These are phyloP conservation scores for Tachina grossa DNA, from an alignment of 2,888 invertebrate genomes.

Conservation along the genomic window DNA sequence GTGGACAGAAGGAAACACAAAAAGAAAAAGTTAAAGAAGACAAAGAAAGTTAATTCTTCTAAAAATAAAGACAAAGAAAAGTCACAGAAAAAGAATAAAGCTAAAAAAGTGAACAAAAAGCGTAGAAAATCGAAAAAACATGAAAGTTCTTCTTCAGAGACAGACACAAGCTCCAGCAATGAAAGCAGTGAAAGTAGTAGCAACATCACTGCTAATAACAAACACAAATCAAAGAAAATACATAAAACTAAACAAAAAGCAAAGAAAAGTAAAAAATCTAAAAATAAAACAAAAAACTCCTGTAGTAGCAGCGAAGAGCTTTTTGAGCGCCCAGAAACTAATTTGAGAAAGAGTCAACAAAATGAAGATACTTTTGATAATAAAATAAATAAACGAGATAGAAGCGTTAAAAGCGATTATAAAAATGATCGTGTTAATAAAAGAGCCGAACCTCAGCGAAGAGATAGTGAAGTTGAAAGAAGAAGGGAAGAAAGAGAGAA, in stretches of 20 bases:
- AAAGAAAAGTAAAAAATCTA: conserved; percentile 55
- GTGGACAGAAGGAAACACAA: conserved; percentile 54
- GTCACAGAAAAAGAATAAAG: conserved; percentile 69
- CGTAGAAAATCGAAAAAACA: conserved; percentile 63
- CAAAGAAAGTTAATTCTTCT: conserved; percentile 64
- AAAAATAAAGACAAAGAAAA: conserved; percentile 57
- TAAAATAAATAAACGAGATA: conserved; percentile 27
- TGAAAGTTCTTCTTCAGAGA: conserved; percentile 54
- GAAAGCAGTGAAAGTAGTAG: conserved; percentile 68
- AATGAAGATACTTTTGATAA: conserved; percentile 45
- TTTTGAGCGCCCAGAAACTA: conserved; percentile 37
- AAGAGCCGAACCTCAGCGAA: conserved; percentile 43
- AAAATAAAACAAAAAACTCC: conserved; percentile 11
- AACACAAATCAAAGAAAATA: conserved; percentile 62
- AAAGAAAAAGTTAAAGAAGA: conserved; percentile 67
- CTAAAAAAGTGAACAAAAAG: conserved; percentile 73
- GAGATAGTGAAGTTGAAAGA: conserved; percentile 61
- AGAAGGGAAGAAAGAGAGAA: conserved; percentile 61
- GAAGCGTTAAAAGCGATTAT: conserved; percentile 19
- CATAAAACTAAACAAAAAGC: conserved; percentile 56
- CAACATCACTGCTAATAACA: conserved; percentile 70
- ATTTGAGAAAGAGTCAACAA: conserved; percentile 46
- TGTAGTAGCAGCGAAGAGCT: conserved; percentile 45
- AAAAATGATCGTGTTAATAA: conserved; percentile 8
- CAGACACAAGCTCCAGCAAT: conserved; percentile 70